phyloP scores from a whole-genome alignment of 2,113 vertebrate species.

The Callaeas wilsoni region DNA sequence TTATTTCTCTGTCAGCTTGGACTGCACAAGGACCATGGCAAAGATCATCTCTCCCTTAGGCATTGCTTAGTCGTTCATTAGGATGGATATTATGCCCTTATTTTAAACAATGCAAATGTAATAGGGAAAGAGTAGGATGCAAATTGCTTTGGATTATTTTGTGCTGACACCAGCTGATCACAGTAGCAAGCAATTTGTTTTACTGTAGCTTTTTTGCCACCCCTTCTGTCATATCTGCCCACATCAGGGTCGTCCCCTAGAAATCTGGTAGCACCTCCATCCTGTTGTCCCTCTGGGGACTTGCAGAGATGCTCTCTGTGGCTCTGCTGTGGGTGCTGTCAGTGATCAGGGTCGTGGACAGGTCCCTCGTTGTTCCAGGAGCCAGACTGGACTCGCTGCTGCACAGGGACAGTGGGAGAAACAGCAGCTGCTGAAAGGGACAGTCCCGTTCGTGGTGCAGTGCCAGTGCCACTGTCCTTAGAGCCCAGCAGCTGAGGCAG shows the following conservation, averaged over 20 bases:
- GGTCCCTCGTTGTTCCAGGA: neutral
- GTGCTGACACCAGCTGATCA: neutral
- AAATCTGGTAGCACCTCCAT: neutral
- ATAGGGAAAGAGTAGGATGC: neutral
- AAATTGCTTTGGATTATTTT: neutral
- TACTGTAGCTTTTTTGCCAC: neutral
- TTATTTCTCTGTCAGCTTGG: neutral
- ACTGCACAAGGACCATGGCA: neutral
- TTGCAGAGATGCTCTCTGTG: neutral
- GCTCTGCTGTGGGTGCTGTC: neutral
- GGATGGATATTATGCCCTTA: neutral
- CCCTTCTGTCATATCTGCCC: neutral
- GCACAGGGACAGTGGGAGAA: neutral
- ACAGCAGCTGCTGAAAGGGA: neutral
- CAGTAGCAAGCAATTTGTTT: neutral
- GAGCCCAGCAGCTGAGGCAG: neutral
- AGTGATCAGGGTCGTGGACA: rapidly evolving
- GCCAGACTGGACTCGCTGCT: neutral
- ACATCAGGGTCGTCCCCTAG: neutral
- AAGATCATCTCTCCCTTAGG: neutral
- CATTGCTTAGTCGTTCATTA: neutral
- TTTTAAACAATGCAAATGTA: neutral
- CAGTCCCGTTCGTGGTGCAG: neutral
- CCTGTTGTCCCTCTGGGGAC: rapidly evolving
- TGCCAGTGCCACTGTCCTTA: neutral